A percentile compares a stretch with the other conserved stretches of the same genome.
phyloP scores from a whole-genome alignment of 2,888 invertebrate genomes.

The Xestia c-nigrum region DNA sequence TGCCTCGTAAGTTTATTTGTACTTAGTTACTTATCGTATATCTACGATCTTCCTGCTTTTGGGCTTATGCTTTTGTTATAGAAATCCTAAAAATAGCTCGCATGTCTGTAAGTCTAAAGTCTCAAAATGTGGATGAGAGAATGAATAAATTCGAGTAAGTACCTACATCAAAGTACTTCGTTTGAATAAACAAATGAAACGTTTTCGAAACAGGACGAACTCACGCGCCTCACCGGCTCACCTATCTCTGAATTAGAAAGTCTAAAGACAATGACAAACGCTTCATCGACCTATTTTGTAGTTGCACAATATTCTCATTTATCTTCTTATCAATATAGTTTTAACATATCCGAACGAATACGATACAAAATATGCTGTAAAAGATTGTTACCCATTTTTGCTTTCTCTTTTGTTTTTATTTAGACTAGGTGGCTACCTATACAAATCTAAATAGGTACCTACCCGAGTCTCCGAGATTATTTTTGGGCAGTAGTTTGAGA shows the following conservation, averaged over 20 bases:
- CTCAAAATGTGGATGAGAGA: background rate
- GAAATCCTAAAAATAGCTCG: background rate
- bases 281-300: conserved; percentile 33
- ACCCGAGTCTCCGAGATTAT: background rate
- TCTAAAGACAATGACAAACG: conserved; percentile 27
- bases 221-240: conserved; percentile 9
- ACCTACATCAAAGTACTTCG: background rate
- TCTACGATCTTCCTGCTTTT: background rate
- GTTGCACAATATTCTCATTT: conserved; percentile 28
- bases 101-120: background rate
- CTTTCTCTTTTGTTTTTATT: background rate
- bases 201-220: conserved; percentile 7
- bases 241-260: conserved; percentile 37
- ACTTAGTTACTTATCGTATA: background rate
- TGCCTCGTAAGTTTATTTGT: background rate
- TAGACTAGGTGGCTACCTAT: background rate
- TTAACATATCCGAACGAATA: background rate
- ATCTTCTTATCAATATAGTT: background rate
- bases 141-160: background rate
- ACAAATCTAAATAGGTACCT: background rate
- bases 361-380: background rate
- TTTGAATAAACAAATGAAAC: conserved; percentile 4
- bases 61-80: background rate
- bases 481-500: background rate
- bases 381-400: background rate